Base-by-base conservation (phyloP, 2,888 invertebrate species). In the Mythimna loreyi region DNA sequence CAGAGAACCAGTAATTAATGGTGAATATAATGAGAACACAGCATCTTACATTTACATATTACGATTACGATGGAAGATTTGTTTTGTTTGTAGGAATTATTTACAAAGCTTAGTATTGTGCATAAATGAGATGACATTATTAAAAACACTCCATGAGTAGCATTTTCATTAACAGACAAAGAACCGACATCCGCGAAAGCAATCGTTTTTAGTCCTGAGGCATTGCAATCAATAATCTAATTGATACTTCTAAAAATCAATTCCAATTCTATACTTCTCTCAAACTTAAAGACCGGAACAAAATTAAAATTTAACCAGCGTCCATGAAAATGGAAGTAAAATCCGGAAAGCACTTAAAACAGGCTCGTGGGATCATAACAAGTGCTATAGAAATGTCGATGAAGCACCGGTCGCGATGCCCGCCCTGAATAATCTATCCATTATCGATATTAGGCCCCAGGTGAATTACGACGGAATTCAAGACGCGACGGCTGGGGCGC, bases 401-500 rank as follows among this genome's bases (percentile, higher is more conserved):
- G 47, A 56, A 60, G 50, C 28, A 36, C 1, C 30, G 49, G 43
- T 40, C 9, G 33, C 25, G 19, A n/a, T 28, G 59, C 67, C 63
- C 67, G 76, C 33, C 45, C 57, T 78, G 76, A 77, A 78, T 76
- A 72, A 72, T 77, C 60, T 53, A 25, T 45, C 67, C 53, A 64
- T 67, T 67, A 77, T 62, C 67, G 74, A 61, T 73, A 61, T 53
- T 61, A 64, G 19, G 28, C 43, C 21, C 13, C 43, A 55, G 28
- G 52, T 16, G 49, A 11, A 36, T 33, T 47, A 67, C 59, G 40
- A 8, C n/a, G 62, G 50, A 59, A 72, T 75, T 55, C 23, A 52
- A 50, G 50, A 55, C 43, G 16, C 13, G 62, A 25, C 28, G 36
- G 6, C 21, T 50, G 28, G 8, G 56, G 62, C 16, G 62, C 58